phyloP scores from a whole-genome alignment of 1,140 invertebrate genomes.

The Littorina saxatilis region DNA sequence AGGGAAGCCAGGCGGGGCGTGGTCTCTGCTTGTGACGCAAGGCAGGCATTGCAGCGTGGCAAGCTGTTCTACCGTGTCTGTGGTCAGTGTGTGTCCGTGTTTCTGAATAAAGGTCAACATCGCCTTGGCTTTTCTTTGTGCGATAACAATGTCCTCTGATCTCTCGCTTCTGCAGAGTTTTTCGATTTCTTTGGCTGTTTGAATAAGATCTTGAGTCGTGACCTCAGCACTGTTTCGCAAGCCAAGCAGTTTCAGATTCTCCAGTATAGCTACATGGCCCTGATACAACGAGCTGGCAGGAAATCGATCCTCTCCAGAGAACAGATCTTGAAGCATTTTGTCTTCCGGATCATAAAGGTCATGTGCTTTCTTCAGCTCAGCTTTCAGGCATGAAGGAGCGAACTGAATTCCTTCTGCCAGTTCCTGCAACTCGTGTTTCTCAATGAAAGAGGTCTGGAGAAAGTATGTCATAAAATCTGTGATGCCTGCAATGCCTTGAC shows the following conservation, averaged over 20 bases:
- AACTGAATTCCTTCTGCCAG: not conserved
- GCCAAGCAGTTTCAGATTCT: not conserved
- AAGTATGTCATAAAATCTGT: slow-evolving; percentile 14
- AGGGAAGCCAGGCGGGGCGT: not conserved
- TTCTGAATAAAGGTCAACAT: not conserved
- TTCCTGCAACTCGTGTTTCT: not conserved
- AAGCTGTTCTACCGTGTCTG: not conserved
- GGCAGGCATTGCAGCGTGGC: not conserved
- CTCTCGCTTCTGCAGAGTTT: not conserved
- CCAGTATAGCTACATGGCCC: not conserved
- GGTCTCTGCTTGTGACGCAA: not conserved
- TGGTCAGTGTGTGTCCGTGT: not conserved
- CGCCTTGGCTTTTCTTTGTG: slow-evolving; percentile 17
- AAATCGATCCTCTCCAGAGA: slow-evolving; percentile 2
- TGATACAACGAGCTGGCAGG: not conserved
- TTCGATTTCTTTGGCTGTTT: not conserved
- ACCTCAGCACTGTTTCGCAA: not conserved
- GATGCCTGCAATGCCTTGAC: no score
- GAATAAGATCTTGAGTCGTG: not conserved
- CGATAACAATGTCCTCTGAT: not conserved
- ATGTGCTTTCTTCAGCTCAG: not conserved
- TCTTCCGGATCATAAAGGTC: not conserved
- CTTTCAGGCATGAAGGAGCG: not conserved
- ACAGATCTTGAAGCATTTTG: not conserved
- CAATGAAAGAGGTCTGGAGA: not conserved